These are phyloP conservation scores for Ophion slaviceki DNA, from an alignment of 2,888 invertebrate genomes.

Conservation along the genomic window DNA sequence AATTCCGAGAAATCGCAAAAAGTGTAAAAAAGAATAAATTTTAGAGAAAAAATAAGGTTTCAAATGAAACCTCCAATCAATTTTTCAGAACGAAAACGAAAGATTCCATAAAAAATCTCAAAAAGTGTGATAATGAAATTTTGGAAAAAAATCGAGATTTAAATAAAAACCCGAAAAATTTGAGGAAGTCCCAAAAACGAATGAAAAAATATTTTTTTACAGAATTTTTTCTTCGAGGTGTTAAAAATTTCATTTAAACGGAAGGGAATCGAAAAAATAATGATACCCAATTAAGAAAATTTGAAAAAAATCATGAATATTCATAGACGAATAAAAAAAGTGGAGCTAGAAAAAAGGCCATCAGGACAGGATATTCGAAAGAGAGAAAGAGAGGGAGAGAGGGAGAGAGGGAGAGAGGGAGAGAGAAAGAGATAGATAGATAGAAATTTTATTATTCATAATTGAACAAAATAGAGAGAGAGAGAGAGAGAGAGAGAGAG, in stretches of 20 bases:
- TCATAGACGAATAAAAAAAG: neutral
- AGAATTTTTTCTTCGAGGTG: too few species aligned
- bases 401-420: neutral
- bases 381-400: neutral
- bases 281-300: neutral
- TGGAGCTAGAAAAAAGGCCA: neutral
- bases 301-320: neutral
- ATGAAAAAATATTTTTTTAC: neutral
- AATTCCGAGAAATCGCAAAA: constrained; percentile 1
- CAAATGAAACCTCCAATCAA: too few species aligned
- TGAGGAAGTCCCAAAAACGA: too few species aligned
- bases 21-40: neutral
- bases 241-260: neutral
- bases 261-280: neutral
- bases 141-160: neutral
- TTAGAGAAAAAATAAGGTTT: neutral
- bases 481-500: neutral
- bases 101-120: neutral
- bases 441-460: too few species aligned
- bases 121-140: neutral
- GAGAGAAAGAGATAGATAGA: neutral
- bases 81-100: neutral
- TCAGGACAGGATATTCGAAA: constrained; percentile 3
- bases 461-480: too few species aligned
- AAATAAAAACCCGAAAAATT: neutral